Evolutionary conservation across 1,140 invertebrate species (phyloP).

Genomic region (Stratiolaelaps scimitus): DNA sequence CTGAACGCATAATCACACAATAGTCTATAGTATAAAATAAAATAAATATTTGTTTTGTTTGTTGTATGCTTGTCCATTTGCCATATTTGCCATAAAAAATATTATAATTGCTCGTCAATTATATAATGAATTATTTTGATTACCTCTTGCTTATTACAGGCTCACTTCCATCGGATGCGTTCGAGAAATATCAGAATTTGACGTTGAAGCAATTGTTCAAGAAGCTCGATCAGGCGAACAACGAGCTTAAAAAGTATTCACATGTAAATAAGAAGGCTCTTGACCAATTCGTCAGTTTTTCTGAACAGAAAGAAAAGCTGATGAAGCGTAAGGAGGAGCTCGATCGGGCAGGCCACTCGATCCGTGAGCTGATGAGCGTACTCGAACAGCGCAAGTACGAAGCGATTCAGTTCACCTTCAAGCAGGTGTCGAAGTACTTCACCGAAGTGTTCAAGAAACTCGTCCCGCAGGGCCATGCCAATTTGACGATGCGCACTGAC

Average conservation of each 20-base stretch:
- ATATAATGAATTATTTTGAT: too few species aligned
- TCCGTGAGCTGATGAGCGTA: constrained; percentile 84
- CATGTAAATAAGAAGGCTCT: constrained; percentile 99
- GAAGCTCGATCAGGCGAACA: constrained; percentile 93
- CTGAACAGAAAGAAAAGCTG: constrained; percentile 92
- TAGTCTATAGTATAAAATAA: too few species aligned
- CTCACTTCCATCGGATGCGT: constrained; percentile 80
- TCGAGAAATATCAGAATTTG: constrained; percentile 77
- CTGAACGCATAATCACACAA: too few species aligned
- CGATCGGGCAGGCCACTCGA: constrained; percentile 78
- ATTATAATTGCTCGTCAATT: too few species aligned
- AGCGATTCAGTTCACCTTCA: constrained; percentile 96
- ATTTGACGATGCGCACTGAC: constrained; percentile 65
- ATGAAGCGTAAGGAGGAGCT: constrained; percentile 90
- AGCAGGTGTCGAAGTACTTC: constrained; percentile 97
- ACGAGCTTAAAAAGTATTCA: constrained; percentile 94
- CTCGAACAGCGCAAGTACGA: constrained; percentile 92
- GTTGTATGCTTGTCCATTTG: too few species aligned
- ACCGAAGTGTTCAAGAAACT: constrained; percentile 95
- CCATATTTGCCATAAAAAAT: too few species aligned
- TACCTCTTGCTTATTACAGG: background rate
- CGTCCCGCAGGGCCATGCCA: constrained; percentile 84
- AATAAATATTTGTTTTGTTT: too few species aligned
- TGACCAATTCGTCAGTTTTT: constrained; percentile 97
- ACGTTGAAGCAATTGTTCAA: constrained; percentile 81